A percentile compares a stretch with the other conserved stretches of the same genome.
Conservation (phyloP, 2,113 vertebrate species). For the Columbina picui region DNA sequence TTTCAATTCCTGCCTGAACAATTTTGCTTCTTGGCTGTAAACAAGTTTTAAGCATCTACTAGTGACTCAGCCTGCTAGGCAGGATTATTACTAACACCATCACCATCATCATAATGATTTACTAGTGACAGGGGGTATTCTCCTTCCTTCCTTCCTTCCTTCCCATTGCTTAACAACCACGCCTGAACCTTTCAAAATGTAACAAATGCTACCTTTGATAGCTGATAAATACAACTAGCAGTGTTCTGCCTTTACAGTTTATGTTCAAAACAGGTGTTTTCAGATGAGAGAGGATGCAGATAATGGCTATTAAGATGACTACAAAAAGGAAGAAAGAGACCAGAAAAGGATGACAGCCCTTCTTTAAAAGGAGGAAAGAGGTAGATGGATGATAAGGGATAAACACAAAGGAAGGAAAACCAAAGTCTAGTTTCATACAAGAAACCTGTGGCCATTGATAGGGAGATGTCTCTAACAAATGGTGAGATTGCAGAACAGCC, state of each 20-base stretch:
- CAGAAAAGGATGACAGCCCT: neutral
- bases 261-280: neutral
- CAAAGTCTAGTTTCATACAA: neutral
- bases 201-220: neutral
- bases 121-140: slow-evolving; percentile 25
- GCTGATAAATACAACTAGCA: neutral
- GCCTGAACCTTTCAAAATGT: neutral
- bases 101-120: slow-evolving; percentile 28
- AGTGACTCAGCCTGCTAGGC: slow-evolving; percentile 68
- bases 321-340: neutral
- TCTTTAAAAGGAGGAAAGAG: neutral
- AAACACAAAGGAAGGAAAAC: neutral
- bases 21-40: slow-evolving; percentile 37
- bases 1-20: slow-evolving; percentile 56
- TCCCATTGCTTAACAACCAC: neutral
- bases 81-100: slow-evolving; percentile 45
- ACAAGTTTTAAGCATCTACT: slow-evolving; percentile 41
- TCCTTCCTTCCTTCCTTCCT: neutral
- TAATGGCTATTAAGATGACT: neutral
- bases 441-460: neutral
- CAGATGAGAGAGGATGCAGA: neutral
- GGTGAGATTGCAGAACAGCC: neutral
- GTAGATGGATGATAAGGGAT: neutral
- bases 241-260: neutral
- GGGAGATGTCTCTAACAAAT: neutral